Evolutionary conservation across 1,140 invertebrate species (phyloP).

Genomic region (Dendrolimus punctatus): DNA sequence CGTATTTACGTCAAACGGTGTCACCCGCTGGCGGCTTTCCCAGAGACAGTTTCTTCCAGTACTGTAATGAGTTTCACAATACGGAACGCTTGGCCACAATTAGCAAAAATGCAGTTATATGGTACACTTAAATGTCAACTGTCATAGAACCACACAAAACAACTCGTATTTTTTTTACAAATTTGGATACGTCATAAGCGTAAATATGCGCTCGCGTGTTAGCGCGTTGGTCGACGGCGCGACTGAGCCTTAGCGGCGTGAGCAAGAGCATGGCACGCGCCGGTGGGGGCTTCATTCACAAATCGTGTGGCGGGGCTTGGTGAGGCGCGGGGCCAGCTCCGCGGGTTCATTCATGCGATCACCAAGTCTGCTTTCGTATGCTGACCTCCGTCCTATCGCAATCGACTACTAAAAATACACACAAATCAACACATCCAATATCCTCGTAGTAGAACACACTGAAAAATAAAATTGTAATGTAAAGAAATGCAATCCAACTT

Average conservation of each 20-base stretch:
- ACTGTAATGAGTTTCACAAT: slow-evolving; percentile 12
- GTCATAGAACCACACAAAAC: slow-evolving; percentile 21
- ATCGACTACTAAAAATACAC: not conserved
- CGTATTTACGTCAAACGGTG: slow-evolving; percentile 34
- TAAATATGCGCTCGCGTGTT: slow-evolving; percentile 47
- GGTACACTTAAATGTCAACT: slow-evolving; percentile 23
- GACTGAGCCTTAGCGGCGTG: slow-evolving; percentile 44
- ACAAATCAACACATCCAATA: not conserved
- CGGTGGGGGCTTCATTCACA: slow-evolving; percentile 65
- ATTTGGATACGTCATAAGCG: slow-evolving; percentile 48
- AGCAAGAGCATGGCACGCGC: slow-evolving; percentile 49
- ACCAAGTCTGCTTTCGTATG: slow-evolving; percentile 24
- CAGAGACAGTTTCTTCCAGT: slow-evolving; percentile 23
- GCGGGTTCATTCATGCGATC: slow-evolving; percentile 51
- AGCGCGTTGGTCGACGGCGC: slow-evolving; percentile 44
- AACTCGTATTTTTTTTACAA: slow-evolving; percentile 34
- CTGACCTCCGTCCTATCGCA: slow-evolving; percentile 33
- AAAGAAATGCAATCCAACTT: slow-evolving; percentile 16
- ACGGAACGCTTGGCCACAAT: slow-evolving; percentile 6
- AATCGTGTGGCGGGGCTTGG: slow-evolving; percentile 48
- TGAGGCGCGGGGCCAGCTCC: slow-evolving; percentile 22
- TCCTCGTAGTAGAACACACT: not conserved
- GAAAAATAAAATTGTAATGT: slow-evolving; percentile 12
- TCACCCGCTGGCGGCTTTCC: slow-evolving; percentile 30
- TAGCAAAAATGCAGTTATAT: slow-evolving; percentile 11